A percentile compares a stretch with the other conserved stretches of the same genome.
phyloP scores from a whole-genome alignment of 2,113 vertebrate species.

The Willisornis vidua region DNA sequence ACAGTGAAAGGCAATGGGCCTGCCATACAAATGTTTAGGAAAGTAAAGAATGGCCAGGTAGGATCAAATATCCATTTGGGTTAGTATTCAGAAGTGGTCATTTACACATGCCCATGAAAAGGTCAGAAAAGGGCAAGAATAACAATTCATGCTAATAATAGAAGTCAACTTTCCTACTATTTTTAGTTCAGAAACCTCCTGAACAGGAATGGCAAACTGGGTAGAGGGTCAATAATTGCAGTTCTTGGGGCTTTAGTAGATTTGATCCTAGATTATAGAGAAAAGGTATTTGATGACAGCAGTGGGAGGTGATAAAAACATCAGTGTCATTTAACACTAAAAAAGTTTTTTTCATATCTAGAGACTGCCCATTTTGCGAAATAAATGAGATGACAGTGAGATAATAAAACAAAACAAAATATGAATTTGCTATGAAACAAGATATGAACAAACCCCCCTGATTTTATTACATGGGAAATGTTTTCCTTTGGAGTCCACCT shows the following conservation, averaged over 20 bases:
- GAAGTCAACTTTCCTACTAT: background rate
- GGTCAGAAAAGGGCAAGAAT: background rate
- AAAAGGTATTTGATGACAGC: background rate
- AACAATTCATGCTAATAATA: background rate
- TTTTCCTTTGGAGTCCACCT: background rate
- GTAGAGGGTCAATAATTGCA: rapidly evolving
- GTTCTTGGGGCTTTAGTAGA: background rate
- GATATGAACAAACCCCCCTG: background rate
- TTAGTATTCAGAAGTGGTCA: background rate
- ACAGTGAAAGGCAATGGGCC: background rate
- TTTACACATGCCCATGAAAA: background rate
- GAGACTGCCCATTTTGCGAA: background rate
- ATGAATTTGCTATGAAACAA: background rate
- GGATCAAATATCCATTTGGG: background rate
- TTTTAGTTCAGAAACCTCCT: background rate
- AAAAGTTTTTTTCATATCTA: background rate
- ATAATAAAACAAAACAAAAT: background rate
- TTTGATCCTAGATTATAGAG: background rate
- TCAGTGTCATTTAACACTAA: background rate
- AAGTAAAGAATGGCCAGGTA: background rate
- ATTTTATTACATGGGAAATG: background rate
- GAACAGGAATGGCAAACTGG: background rate
- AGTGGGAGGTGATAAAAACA: background rate
- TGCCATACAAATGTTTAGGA: background rate
- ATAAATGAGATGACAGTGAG: background rate